These are phyloP conservation scores for Mythimna albipuncta DNA, from an alignment of 2,888 invertebrate species.

Conservation along the genomic window DNA sequence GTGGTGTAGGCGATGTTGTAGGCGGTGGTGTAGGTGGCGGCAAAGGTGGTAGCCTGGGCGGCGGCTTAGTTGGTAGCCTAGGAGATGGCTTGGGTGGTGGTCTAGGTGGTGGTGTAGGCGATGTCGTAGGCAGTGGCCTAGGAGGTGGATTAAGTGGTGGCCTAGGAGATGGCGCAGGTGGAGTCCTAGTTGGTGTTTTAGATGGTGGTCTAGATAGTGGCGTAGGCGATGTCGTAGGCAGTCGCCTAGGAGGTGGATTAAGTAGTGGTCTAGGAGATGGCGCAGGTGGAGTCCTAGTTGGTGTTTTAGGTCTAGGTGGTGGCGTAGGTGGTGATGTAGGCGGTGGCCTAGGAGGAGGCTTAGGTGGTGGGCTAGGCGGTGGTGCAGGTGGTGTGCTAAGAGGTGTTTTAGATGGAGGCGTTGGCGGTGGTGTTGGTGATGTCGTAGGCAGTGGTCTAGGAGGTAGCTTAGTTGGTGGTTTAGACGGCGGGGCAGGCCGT, in stretches of 20 bases:
- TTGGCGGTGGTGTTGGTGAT: background rate
- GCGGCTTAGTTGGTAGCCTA: background rate
- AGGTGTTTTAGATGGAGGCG: background rate
- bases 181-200: background rate
- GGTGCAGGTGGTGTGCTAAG: conserved; percentile 11
- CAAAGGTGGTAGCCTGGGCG: background rate
- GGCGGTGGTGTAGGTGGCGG: conserved; percentile 21
- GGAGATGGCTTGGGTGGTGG: conserved; percentile 17
- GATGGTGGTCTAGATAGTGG: background rate
- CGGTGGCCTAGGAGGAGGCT: background rate
- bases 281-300: background rate
- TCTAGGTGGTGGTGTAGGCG: background rate
- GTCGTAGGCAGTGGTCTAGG: background rate
- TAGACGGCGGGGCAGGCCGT: background rate
- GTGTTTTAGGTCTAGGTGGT: conserved; percentile 22
- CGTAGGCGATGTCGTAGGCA: background rate
- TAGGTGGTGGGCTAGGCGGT: conserved; percentile 7
- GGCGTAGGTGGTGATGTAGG: conserved; percentile 8
- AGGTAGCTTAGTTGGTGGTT: background rate
- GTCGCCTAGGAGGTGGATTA: background rate
- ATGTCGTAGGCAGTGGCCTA: rapidly evolving
- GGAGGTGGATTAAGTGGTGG: background rate
- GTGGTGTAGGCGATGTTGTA: background rate
- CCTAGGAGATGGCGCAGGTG: background rate
- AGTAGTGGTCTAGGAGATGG: background rate